Base-by-base conservation (phyloP, 2,113 vertebrate species). In the Perccottus glenii region DNA sequence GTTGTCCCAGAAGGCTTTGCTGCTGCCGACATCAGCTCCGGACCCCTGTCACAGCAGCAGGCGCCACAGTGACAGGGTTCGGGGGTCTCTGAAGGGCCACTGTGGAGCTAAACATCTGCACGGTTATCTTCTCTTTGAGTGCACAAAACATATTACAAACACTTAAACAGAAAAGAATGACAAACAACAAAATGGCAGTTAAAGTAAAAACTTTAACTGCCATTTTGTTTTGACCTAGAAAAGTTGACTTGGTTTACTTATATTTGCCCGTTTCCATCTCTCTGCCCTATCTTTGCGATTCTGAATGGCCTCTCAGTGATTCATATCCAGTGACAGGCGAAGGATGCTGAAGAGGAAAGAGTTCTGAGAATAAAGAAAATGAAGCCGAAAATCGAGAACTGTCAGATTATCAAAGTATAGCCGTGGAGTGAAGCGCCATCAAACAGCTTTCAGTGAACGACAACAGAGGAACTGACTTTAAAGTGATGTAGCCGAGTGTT, bases 1-100 rank as follows among this genome's bases (percentile, higher is more conserved):
- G 11, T 1, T 32, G 64, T 82, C 86, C 85, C 86, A 78, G 68
- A 43, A 82, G 75, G 60, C 77, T 49, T 43, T 27, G 11, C 62
- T 35, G n/a, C 2, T n/a, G 60, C 66, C 56, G 70, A 71, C 43
- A 1, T 44, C 69, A 40, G 64, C 61, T 75, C 52, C 2, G 69
- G 52, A 56, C 78, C 63, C 47, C 65, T 67, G 69, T 87, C 85
- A 78, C 40, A 50, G 63, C 35, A 35, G 44, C 70, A 70, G 74
- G 75, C 19, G 45, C 14, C 11, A 40, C 27, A 60, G 45, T 76
- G 75, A 77, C 36, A 35, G 60, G 51, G 38, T 2, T 8, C 44
- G 12, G 44, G 44, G 44, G 73, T 66, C 69, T 40, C 60, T 7
- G 5, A 27, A 67, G 48, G 45, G 62, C 67, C 53, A n/a, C 43